Evolutionary conservation across 2,888 invertebrate species (phyloP), one percentile per base, ranked within the genome.

Genomic region (Amorpha juglandis): DNA sequence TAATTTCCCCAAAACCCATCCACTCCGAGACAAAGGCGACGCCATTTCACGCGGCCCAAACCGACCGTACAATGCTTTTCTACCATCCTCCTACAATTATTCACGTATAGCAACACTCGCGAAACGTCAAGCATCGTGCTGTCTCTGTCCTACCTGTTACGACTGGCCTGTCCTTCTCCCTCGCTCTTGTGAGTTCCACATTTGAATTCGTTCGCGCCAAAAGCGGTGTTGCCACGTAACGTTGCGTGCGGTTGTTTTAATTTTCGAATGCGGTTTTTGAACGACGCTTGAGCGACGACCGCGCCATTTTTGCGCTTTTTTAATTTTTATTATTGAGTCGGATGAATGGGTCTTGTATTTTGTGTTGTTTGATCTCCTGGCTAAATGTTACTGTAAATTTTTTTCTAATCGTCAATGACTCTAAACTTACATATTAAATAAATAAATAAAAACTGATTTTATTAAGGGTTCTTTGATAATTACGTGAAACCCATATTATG

Each of bases 11-110:
- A 87, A 90, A 91, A 89, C 90, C 91, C 91, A 86, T 87, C 88
- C 86, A 82, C 75, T 78, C 80, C 82, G 82, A 89, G 88, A 91
- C 89, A 91, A 91, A 88, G 85, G 83, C 80, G 74, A 79, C 85
- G 84, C 88, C 89, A 89, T 90, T 92, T 91, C 91, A 90, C 91
- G 89, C 91, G 89, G 86, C 84, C 89, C 84, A 88, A 91, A 91
- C 92, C 92, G 86, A 90, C 82, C 85, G 88, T 87, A 91, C 91
- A 92, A 91, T 89, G 84, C 82, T 81, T 81, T 83, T 80, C 88
- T 84, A 78, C 84, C 84, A 84, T 86, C 83, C 79, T 75, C 79
- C 80, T 83, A 83, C 83, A 81, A 83, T 83, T 82, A 78, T 83
- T 79, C 78, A 79, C 79, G 69, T 84, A 84, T 87, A 86, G 82